Conservation (phyloP, 2,888 invertebrate genomes). For the Parnassius glacialis region DNA sequence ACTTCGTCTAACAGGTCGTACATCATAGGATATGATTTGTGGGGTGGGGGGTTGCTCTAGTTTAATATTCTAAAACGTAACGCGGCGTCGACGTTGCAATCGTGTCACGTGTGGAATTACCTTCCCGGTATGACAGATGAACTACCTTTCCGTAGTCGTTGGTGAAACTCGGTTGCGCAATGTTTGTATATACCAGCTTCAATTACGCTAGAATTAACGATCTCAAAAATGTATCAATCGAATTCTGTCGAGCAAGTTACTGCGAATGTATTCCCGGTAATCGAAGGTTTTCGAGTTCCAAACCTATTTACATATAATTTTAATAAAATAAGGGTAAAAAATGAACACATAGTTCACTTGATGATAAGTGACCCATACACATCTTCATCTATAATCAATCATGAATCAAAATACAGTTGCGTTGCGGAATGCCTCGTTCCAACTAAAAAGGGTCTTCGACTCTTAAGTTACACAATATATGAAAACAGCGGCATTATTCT, state of each 20-base stretch:
- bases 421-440: too few relatives aligned
- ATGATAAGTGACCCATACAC: too few relatives aligned
- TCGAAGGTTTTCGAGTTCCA: neutral
- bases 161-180: slow-evolving; percentile 6
- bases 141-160: slow-evolving; percentile 29
- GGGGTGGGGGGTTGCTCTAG: slow-evolving; percentile 16
- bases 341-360: too few relatives aligned
- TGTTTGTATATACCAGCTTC: neutral
- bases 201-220: slow-evolving; percentile 13
- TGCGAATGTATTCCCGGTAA: neutral
- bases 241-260: too few relatives aligned
- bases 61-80: slow-evolving; percentile 38
- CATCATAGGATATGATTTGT: slow-evolving; percentile 26
- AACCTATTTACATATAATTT: too few relatives aligned
- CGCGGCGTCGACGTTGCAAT: slow-evolving; percentile 29
- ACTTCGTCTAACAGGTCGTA: slow-evolving; percentile 9
- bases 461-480: too few relatives aligned
- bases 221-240: slow-evolving; percentile 8
- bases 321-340: too few relatives aligned
- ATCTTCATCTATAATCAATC: too few relatives aligned
- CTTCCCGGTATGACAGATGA: slow-evolving; percentile 30
- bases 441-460: too few relatives aligned
- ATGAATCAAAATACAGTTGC: too few relatives aligned
- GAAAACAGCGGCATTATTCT: too few relatives aligned
- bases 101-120: slow-evolving; percentile 40